Base-by-base conservation (phyloP, 35 echinoderm and acorn worm genomes). In the Heliocidaris erythrogramma region DNA sequence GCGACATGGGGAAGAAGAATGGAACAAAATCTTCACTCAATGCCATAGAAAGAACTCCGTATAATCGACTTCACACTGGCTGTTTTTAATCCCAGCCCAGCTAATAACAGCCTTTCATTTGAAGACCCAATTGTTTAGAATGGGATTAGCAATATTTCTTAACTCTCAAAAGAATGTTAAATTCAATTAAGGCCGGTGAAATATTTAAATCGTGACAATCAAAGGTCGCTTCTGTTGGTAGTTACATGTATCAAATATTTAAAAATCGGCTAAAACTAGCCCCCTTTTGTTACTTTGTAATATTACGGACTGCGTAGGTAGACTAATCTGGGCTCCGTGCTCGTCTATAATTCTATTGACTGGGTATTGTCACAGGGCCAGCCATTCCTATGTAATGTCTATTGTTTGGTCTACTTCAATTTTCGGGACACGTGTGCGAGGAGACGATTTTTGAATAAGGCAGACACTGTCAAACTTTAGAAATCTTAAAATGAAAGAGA, bases 321-420 rank as follows among this genome's bases (percentile, higher is more conserved):
- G 87, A 89, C 87, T 89, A 89, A 14, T 0, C 3, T 7, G 47
- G 87, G 87, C 47, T 92, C 86, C 29, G 4, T 56, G 90, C 12
- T 92, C 29, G 2, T 32, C 48, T 11, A 14, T 91, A 91, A 91
- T 7, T 92, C 91, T 92, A 92, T 92, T 92, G 91, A 92, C 91
- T 12, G 16, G 91, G 48, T 59, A 92, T 92, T 92, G 91, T 92
- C 91, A 30, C 59, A 35, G 31, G 49, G 29, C 47, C 91, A 92
- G 50, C 91, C 91, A 92, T 92, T 92, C 91, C 91, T 48, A 59
- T 92, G 91, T 92, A 92, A 92, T 59, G 32, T 59, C 91, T 92
- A 92, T 92, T 92, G 91, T 92, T 92, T 59, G 48, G 91, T 92
- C n/a, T 49, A 92, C 91, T 92, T 92, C 91, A 92, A 48, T 92